Conservation (phyloP, 2,113 vertebrate genomes). For the Sphaerodactylus townsendi region DNA sequence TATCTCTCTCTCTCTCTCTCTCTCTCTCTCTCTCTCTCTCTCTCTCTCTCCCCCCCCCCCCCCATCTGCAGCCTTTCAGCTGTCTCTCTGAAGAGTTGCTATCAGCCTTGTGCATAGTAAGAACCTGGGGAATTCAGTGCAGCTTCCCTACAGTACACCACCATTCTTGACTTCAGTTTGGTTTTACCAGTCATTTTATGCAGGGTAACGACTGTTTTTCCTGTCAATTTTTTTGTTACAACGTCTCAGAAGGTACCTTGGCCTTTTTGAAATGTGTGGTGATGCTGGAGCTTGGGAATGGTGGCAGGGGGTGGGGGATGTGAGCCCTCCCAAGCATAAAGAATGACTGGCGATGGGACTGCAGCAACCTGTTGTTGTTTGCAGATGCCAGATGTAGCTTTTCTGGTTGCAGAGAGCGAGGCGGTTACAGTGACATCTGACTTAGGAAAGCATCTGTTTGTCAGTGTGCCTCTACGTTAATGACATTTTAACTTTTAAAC, state of each 20-base stretch:
- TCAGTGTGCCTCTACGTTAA: neutral
- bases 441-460: neutral
- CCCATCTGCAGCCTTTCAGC: neutral
- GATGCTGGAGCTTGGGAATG: neutral
- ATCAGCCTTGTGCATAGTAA: neutral
- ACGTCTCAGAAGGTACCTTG: neutral
- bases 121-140: neutral
- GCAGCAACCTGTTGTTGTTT: neutral
- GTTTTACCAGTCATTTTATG: neutral
- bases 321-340: neutral
- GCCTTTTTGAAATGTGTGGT: neutral
- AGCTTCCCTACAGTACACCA: neutral
- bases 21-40: too few species aligned
- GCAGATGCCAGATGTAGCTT: neutral
- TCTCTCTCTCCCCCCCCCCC: neutral
- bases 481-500: constrained; percentile 30
- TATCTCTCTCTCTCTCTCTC: too few species aligned
- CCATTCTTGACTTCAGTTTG: neutral
- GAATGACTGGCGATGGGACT: neutral
- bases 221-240: neutral
- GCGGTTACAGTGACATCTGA: neutral
- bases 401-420: neutral
- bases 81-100: neutral
- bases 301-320: neutral
- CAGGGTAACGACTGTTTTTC: neutral